These are phyloP conservation scores for Daktulosphaira vitifoliae DNA, from an alignment of 1,140 invertebrate genomes.

Conservation along the genomic window DNA sequence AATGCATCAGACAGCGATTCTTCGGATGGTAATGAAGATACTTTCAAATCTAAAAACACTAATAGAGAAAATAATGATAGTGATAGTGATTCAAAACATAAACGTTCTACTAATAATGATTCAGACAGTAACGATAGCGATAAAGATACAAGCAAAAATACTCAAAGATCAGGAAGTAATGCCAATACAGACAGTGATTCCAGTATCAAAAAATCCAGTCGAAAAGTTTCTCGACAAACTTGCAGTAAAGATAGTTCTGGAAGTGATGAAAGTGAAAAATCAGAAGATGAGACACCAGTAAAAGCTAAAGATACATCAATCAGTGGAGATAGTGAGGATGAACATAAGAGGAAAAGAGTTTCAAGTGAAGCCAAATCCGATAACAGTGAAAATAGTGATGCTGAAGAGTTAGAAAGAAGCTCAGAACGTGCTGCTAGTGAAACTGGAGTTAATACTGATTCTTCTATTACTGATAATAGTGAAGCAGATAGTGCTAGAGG, in stretches of 20 bases:
- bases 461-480: conserved; percentile 16
- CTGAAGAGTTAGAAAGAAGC: neutral
- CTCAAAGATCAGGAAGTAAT: conserved; percentile 3
- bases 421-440: conserved; percentile 1
- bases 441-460: neutral
- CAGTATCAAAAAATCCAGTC: neutral
- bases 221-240: neutral
- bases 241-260: conserved; percentile 2
- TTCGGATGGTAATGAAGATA: conserved; percentile 5
- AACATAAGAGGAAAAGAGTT: neutral
- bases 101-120: neutral
- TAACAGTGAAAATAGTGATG: neutral
- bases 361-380: conserved; percentile 4
- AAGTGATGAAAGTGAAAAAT: conserved; percentile 30
- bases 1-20: conserved; percentile 8
- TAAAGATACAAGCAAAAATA: neutral
- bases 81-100: conserved; percentile 5
- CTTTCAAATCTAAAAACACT: neutral
- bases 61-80: conserved; percentile 24
- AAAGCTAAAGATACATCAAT: neutral
- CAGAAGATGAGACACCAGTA: neutral
- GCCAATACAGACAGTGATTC: conserved; percentile 17
- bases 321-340: conserved; percentile 21
- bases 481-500: conserved; percentile 10
- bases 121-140: conserved; percentile 22